Percentiles rank a stretch among this genome's conserved stretches.
phyloP scores from a whole-genome alignment of 2,113 vertebrate genomes.

The Puma concolor region DNA sequence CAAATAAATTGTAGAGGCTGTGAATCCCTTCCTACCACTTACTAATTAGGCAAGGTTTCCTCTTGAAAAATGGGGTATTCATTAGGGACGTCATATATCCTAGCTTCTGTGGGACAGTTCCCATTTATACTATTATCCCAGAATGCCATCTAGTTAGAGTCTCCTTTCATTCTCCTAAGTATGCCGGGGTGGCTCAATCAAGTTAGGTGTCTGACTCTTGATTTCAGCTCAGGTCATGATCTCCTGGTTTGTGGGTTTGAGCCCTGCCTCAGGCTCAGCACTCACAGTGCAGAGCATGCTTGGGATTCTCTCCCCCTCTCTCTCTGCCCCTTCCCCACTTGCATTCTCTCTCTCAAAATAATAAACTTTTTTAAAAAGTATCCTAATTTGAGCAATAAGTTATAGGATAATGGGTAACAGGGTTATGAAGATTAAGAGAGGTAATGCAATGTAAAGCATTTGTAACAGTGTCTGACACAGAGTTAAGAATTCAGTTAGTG shows the following conservation, averaged over 20 bases:
- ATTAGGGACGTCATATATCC: slow-evolving; percentile 40
- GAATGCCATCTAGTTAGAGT: neutral
- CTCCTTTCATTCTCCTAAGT: slow-evolving; percentile 30
- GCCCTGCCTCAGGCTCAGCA: too few relatives aligned
- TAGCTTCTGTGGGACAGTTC: slow-evolving; percentile 38
- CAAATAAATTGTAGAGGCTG: slow-evolving; percentile 29
- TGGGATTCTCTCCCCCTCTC: too few relatives aligned
- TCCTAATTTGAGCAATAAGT: slow-evolving; percentile 38
- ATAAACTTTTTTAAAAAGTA: neutral
- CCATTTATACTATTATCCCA: slow-evolving; percentile 54
- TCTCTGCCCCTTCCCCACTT: too few relatives aligned
- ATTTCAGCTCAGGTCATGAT: too few relatives aligned
- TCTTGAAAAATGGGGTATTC: slow-evolving; percentile 23
- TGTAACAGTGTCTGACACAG: slow-evolving; percentile 13
- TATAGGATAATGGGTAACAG: neutral
- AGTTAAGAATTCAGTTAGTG: slow-evolving; percentile 39
- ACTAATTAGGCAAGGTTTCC: slow-evolving; percentile 51
- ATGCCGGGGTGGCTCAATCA: neutral
- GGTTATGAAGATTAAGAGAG: slow-evolving; percentile 6
- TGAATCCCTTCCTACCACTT: slow-evolving; percentile 52
- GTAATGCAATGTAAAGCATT: slow-evolving; percentile 37
- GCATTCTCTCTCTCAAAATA: neutral
- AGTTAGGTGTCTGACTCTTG: too few relatives aligned
- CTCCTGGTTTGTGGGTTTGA: neutral
- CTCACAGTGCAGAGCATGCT: too few relatives aligned